Percentiles rank a stretch among this genome's conserved stretches.
phyloP scores from a whole-genome alignment of 2,113 vertebrate species.

The Pantherophis guttatus region DNA sequence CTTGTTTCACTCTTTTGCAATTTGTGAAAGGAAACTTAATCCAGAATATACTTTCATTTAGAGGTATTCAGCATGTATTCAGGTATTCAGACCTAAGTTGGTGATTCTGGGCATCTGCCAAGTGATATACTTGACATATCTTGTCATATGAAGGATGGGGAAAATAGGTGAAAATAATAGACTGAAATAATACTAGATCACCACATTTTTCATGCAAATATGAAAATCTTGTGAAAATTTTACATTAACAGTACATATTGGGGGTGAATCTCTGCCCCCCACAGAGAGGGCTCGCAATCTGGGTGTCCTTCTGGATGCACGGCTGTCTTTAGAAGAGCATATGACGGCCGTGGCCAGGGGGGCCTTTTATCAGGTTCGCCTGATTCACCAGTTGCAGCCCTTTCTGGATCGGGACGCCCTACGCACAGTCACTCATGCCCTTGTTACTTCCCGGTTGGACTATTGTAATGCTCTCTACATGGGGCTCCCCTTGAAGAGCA shows the following conservation, averaged over 20 bases:
- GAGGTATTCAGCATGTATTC: neutral
- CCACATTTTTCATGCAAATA: neutral
- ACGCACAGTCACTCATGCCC: no score
- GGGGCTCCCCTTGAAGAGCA: no score
- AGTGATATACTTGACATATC: neutral
- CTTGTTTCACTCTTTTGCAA: neutral
- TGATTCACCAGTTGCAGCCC: no score
- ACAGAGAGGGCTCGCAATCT: no score
- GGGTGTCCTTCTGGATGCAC: no score
- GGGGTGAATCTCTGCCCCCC: no score
- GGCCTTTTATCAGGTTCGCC: no score
- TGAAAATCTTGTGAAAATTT: neutral
- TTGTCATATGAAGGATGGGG: neutral
- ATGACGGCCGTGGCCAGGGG: no score
- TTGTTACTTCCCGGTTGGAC: no score
- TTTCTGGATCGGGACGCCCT: no score
- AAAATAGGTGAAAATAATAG: neutral
- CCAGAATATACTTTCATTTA: neutral
- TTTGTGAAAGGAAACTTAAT: neutral
- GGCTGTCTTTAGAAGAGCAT: no score
- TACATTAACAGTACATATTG: neutral
- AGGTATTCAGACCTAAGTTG: neutral
- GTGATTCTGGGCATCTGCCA: neutral
- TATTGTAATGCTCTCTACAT: no score
- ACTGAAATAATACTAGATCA: neutral